Conservation (phyloP, 2,113 vertebrate species). For the Notiomystis cincta region DNA sequence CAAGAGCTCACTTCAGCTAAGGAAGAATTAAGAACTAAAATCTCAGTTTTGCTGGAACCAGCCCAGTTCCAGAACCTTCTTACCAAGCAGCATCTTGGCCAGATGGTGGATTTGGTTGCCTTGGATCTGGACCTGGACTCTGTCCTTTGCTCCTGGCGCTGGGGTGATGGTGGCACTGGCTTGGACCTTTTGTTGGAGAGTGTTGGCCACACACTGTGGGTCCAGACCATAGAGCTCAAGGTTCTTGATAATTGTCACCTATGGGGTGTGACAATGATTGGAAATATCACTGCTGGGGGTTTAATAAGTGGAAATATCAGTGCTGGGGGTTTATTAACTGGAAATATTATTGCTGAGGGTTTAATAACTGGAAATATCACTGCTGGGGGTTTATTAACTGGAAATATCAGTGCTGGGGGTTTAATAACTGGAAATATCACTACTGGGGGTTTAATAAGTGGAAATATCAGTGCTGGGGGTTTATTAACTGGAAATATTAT, state of each 20-base stretch:
- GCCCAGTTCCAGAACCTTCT: neutral
- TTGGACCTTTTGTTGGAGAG: constrained; percentile 87
- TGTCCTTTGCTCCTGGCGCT: constrained; percentile 84
- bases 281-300: neutral
- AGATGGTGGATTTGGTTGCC: constrained; percentile 91
- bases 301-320: neutral
- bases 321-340: neutral
- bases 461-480: neutral
- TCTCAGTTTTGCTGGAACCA: neutral
- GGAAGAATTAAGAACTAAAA: neutral
- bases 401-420: neutral
- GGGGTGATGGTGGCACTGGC: constrained; percentile 84
- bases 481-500: too few relatives aligned
- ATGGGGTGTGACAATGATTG: neutral
- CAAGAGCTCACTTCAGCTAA: neutral
- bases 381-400: neutral
- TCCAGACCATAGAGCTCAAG: constrained; percentile 90
- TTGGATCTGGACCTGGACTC: constrained; percentile 90
- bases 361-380: neutral
- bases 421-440: too few relatives aligned
- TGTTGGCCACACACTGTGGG: constrained; percentile 77
- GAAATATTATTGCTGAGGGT: too few relatives aligned
- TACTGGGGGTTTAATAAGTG: too few relatives aligned
- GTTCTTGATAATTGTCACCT: constrained; percentile 95
- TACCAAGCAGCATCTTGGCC: constrained; percentile 85